Evolutionary conservation across 1,140 invertebrate genomes (phyloP).

Genomic region (Drosophila gunungcola): DNA sequence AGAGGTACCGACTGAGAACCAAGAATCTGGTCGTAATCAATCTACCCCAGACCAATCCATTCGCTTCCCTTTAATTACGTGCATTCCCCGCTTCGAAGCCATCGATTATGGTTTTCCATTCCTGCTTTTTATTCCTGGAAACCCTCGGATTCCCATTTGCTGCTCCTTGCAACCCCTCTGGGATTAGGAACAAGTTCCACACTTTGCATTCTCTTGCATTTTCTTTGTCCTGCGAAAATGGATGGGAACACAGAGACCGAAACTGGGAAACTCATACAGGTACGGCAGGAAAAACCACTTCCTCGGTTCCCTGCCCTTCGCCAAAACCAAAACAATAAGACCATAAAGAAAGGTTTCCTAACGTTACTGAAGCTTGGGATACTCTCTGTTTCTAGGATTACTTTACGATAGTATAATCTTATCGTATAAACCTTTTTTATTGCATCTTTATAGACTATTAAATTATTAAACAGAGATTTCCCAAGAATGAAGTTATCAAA

Average conservation of each 20-base stretch:
- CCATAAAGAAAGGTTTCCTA: slow-evolving; percentile 3
- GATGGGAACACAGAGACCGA: background rate
- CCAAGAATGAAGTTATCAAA: no score
- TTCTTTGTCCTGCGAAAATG: slow-evolving; percentile 41
- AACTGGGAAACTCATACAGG: slow-evolving; percentile 46
- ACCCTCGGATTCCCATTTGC: slow-evolving; percentile 16
- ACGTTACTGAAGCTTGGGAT: slow-evolving; percentile 6
- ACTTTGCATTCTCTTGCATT: slow-evolving; percentile 54
- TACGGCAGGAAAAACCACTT: slow-evolving; percentile 69
- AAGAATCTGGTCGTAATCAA: slow-evolving; percentile 29
- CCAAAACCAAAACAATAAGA: slow-evolving; percentile 42
- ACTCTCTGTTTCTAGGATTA: slow-evolving; percentile 8
- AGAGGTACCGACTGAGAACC: background rate
- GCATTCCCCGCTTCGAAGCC: slow-evolving; percentile 33
- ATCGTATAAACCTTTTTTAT: no score
- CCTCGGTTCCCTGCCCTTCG: slow-evolving; percentile 51
- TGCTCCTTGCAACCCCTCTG: slow-evolving; percentile 36
- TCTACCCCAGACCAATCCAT: slow-evolving; percentile 26
- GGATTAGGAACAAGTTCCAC: slow-evolving; percentile 69
- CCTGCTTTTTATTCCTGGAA: slow-evolving; percentile 31
- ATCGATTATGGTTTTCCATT: slow-evolving; percentile 50
- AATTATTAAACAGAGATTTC: no score
- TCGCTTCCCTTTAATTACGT: slow-evolving; percentile 51
- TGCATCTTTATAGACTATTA: no score
- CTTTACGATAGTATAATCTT: background rate